These are phyloP conservation scores for Heliconius ethilla DNA, from an alignment of 2,888 invertebrate species.

Conservation along the genomic window DNA sequence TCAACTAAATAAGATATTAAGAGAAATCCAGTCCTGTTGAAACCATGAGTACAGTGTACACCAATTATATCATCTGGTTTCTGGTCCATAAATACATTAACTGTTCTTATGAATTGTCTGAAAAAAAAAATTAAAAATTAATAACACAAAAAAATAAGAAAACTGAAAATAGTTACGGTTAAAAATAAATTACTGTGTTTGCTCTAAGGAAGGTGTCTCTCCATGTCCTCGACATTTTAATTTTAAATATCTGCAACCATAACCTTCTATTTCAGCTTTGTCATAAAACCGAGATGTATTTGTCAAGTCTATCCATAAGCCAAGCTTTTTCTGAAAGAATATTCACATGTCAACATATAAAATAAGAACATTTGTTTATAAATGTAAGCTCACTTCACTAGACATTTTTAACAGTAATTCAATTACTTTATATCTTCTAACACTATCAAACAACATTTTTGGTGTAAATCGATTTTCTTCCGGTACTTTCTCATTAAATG, in stretches of 20 bases:
- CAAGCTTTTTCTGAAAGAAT: constrained; percentile 88
- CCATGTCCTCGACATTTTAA: constrained; percentile 95
- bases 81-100: constrained; percentile 88
- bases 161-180: not conserved
- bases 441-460: constrained; percentile 91
- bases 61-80: constrained; percentile 90
- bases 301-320: constrained; percentile 98
- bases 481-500: constrained; percentile 92
- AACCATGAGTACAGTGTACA: constrained; percentile 98
- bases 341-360: constrained; percentile 42
- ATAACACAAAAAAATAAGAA: not conserved
- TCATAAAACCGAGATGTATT: constrained; percentile 97
- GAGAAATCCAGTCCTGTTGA: constrained; percentile 98
- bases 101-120: constrained; percentile 89
- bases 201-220: constrained; percentile 93
- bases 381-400: not conserved
- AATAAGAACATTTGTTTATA: not conserved
- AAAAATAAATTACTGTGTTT: constrained; percentile 80
- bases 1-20: constrained; percentile 95
- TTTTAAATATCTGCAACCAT: constrained; percentile 92
- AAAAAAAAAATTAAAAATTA: constrained; percentile 1
- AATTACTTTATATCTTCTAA: constrained; percentile 88
- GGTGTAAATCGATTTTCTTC: constrained; percentile 92
- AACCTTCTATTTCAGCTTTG: constrained; percentile 87
- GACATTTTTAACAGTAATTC: constrained; percentile 26